Percentiles rank a stretch among this genome's conserved stretches.
phyloP scores from a whole-genome alignment of 2,113 vertebrate genomes.

The Tautogolabrus adspersus region DNA sequence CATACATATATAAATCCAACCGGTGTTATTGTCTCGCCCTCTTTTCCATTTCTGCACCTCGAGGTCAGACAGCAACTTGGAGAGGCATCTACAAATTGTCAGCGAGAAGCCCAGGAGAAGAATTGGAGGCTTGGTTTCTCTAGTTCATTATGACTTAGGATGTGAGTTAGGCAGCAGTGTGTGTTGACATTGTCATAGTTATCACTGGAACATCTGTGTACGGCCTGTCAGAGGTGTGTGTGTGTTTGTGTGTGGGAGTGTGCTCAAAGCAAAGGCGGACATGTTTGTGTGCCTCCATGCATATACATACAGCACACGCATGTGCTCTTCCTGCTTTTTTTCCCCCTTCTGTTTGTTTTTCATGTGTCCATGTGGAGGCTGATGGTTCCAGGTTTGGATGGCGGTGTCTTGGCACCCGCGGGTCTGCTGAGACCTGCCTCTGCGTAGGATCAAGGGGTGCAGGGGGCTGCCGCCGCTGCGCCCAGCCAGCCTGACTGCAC shows the following conservation, averaged over 20 bases:
- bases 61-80: conserved; percentile 65
- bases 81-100: conserved; percentile 71
- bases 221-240: conserved; percentile 66
- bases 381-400: conserved; percentile 73
- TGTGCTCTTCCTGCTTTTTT: conserved; percentile 16
- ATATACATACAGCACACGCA: conserved; percentile 50
- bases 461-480: conserved; percentile 54
- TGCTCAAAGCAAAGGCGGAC: conserved; percentile 41
- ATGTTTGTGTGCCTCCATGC: conserved; percentile 64
- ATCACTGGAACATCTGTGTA: conserved; percentile 71
- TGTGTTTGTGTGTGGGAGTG: conserved; percentile 19
- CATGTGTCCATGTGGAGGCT: conserved; percentile 68
- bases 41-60: conserved; percentile 29
- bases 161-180: conserved; percentile 67
- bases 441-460: conserved; percentile 79
- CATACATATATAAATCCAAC: conserved; percentile 12
- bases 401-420: conserved; percentile 70
- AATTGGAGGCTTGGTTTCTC: conserved; percentile 50
- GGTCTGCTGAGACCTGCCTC: conserved; percentile 79
- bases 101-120: conserved; percentile 64
- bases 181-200: conserved; percentile 78
- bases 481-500: conserved; percentile 64
- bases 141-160: conserved; percentile 73
- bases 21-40: conserved; percentile 34
- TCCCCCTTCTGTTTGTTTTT: conserved; percentile 46